Conservation (phyloP, 2,888 invertebrate species). For the Pristionchus arcanus region DNA sequence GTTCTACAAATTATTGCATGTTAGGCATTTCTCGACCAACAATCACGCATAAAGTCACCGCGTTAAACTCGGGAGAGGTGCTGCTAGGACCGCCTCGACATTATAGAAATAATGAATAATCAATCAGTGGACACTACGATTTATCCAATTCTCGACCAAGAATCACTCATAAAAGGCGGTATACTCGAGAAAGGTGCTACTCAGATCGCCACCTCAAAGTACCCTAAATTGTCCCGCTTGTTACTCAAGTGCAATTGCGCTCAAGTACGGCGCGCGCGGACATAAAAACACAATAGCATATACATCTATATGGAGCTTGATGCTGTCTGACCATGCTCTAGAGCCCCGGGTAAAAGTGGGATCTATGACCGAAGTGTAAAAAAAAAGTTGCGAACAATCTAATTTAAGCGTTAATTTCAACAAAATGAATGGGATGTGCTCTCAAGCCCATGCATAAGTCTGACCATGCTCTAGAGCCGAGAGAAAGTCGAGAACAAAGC, state of each 20-base stretch:
- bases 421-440: too few relatives aligned
- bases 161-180: background rate
- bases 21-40: background rate
- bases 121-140: too few relatives aligned
- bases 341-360: too few relatives aligned
- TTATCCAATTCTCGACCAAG: background rate
- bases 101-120: too few relatives aligned
- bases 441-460: background rate
- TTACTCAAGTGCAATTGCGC: slow-evolving; percentile 12
- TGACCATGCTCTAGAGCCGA: background rate
- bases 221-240: background rate
- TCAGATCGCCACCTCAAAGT: background rate
- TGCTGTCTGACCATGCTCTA: background rate
- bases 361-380: too few relatives aligned
- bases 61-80: background rate
- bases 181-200: background rate
- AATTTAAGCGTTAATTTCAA: too few relatives aligned
- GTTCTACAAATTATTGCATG: too few relatives aligned
- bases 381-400: too few relatives aligned
- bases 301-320: background rate
- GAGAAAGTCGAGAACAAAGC: background rate
- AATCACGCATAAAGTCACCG: background rate
- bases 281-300: background rate
- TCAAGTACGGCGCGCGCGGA: too few relatives aligned
- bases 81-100: background rate